Base-by-base conservation (phyloP, 2,888 invertebrate genomes). In the Bellardia bayeri region DNA sequence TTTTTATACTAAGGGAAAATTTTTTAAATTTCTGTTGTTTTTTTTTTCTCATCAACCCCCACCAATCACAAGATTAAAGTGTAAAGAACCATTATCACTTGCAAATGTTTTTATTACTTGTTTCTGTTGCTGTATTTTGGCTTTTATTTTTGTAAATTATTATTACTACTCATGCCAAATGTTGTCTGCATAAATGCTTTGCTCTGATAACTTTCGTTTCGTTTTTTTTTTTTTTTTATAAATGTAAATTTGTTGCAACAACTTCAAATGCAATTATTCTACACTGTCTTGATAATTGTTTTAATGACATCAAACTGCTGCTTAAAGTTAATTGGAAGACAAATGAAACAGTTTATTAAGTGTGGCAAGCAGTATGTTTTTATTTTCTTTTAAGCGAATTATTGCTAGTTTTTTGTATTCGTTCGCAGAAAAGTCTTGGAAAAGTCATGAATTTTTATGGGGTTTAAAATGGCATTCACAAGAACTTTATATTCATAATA, bases 261-360 rank as follows among this genome's bases (percentile, higher is more conserved):
- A 40, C 68, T 84, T 78, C 45, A 37, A 66, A 56, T 66, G 58
- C 68, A 80, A 61, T 80, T 30, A 74, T 58, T 80, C 68, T 61
- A 61, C 42, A 80, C 42, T 66, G 49, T 68, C 58, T 68, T 85
- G 54, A 75, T 80, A 85, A 85, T 85, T 85, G 80, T 75, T 75
- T 80, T 80, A 85, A 79, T 74, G 84, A 61, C 61, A 68, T 74
- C 58, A 74, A 80, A 68, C 16, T 74, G 51, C 40, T 80, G 81
- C 74, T 79, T 61, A 80, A 85, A 74, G 69, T 80, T 80, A 80
- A 74, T 80, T 74, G 85, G 23, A 42, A 85, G 79, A 74, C 79
- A 84, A 78, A 74, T 74, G 30, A 61, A 78, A 49, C 49, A 3
- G 54, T 83, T 76, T 74, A 74, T 66, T 49, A 45, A 71, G 14